Evolutionary conservation across 2,888 invertebrate genomes (phyloP), one percentile per base, ranked within the genome.

Genomic region (Agonum fuliginosum): DNA sequence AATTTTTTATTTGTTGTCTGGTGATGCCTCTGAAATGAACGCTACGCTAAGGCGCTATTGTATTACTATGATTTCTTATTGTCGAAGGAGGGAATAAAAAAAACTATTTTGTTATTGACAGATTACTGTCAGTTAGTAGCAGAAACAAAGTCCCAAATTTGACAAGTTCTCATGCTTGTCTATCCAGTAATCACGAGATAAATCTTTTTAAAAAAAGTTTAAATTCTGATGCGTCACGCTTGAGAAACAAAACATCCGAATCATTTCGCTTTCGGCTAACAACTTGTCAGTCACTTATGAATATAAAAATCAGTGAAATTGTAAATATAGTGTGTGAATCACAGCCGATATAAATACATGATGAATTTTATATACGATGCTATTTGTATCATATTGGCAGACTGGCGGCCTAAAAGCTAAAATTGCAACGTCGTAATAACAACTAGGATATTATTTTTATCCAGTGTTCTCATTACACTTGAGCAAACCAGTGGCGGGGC

Each of bases 301-400:
- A 48, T 17, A 48, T 48, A 48, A 62, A 62, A 62, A 34, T 37
- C 30, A 34, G 8, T 17, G 34, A 30, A 62, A 34, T 27, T 10
- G 62, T 62, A 62, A 62, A 62, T 48, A 48, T 62, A 62, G 62
- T 34, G 2, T 30, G n/a, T 62, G 62, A 62, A 34, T 62, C 62
- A 62, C 8, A 17, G 62, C 19, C 17, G 62, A 62, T 62, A 62
- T 62, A 62, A 62, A 62, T 62, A 62, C 30, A 62, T 62, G 34
- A 17, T 30, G 62, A 69, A 43, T 43, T 69, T 43, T 69, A 69
- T 58, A 69, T 43, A 22, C 20, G 48, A 72, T 72, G 72, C 72
- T 72, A 72, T 72, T 72, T 72, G 72, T 72, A 72, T 72, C 72
- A 54, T 72, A 72, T 72, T 72, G 72, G 72, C 72, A 72, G 34